phyloP scores from a whole-genome alignment of 2,113 vertebrate genomes.

The Myocastor coypus region DNA sequence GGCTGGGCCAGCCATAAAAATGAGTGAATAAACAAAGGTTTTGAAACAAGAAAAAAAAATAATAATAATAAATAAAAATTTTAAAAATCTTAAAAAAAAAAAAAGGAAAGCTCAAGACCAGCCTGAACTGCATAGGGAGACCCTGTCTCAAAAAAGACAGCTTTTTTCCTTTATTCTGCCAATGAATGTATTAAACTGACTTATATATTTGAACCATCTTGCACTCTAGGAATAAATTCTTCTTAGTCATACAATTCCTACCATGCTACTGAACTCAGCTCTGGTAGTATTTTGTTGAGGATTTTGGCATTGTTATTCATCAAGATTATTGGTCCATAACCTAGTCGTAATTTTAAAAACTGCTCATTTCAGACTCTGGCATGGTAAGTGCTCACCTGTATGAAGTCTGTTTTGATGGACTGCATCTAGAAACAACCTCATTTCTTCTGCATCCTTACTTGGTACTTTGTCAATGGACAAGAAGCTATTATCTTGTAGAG shows the following conservation, averaged over 20 bases:
- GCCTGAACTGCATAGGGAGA: too few species aligned
- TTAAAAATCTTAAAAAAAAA: too few species aligned
- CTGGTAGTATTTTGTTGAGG: neutral
- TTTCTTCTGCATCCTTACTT: constrained; percentile 90
- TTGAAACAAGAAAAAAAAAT: too few species aligned
- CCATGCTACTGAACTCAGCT: neutral
- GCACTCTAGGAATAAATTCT: constrained; percentile 47
- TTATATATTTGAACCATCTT: neutral
- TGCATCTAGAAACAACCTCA: constrained; percentile 94
- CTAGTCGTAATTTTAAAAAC: neutral
- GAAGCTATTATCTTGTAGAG: constrained; percentile 92
- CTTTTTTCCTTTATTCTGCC: constrained; percentile 29
- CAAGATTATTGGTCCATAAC: neutral
- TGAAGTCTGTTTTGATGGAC: constrained; percentile 91
- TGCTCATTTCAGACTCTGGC: neutral
- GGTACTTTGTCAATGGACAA: constrained; percentile 94
- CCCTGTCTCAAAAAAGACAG: neutral
- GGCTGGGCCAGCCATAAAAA: too few species aligned
- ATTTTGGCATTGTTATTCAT: constrained; percentile 26
- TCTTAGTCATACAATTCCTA: neutral
- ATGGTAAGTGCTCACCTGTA: constrained; percentile 86
- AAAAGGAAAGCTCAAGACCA: too few species aligned
- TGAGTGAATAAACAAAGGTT: too few species aligned
- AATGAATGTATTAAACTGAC: neutral
- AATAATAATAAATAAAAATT: too few species aligned